phyloP scores from a whole-genome alignment of 2,888 invertebrate genomes.

The Drosophila lacicola region DNA sequence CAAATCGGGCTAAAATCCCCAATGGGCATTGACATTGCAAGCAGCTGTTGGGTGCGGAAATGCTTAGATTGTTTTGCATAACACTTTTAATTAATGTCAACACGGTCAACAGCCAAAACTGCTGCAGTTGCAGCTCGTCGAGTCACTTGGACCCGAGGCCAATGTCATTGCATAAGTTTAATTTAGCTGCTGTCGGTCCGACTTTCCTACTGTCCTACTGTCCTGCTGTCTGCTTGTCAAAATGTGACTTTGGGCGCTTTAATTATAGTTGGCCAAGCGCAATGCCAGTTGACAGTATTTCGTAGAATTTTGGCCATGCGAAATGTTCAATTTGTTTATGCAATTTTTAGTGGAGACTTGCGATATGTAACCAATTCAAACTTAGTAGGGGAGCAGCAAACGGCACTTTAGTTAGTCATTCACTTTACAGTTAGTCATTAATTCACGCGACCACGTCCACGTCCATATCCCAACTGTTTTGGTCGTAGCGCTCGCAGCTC shows the following conservation, averaged over 20 bases:
- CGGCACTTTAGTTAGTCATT: conserved; percentile 9
- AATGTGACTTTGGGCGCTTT: conserved; percentile 42
- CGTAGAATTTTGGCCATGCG: conserved; percentile 7
- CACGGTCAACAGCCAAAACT: conserved; percentile 19
- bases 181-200: conserved; percentile 36
- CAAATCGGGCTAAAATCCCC: conserved; percentile 7
- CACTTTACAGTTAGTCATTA: conserved; percentile 15
- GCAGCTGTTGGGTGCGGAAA: conserved; percentile 12
- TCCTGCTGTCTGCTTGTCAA: conserved; percentile 7
- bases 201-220: neutral
- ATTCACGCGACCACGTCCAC: conserved; percentile 49
- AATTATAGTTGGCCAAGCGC: conserved; percentile 37
- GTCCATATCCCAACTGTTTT: conserved; percentile 63
- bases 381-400: neutral
- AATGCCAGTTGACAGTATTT: conserved; percentile 29
- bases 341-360: conserved; percentile 29
- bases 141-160: conserved; percentile 22
- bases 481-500: conserved; percentile 30
- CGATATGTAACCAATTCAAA: conserved; percentile 15
- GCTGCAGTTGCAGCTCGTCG: conserved; percentile 14
- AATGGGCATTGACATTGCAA: conserved; percentile 31
- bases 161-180: conserved; percentile 59
- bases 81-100: conserved; percentile 78
- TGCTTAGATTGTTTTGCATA: conserved; percentile 60
- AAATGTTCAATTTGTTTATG: conserved; percentile 46